These are phyloP conservation scores for Brenthis daphne DNA, from an alignment of 2,888 invertebrate genomes.

Conservation along the genomic window DNA sequence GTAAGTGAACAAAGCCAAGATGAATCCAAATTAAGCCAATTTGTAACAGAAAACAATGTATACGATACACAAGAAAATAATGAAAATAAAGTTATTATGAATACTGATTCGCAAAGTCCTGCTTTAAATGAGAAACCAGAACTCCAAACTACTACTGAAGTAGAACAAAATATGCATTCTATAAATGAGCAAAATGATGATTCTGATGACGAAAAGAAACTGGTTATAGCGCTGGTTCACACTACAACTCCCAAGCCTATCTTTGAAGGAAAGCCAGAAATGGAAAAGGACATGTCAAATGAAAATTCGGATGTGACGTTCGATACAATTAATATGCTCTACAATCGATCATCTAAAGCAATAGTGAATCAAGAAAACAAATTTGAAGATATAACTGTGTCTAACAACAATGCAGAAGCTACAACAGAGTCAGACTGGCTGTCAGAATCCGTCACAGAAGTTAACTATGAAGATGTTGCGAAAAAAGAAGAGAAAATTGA, in stretches of 20 bases:
- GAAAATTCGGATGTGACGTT: constrained; percentile 63
- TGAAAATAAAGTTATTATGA: constrained; percentile 10
- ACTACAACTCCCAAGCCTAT: constrained; percentile 31
- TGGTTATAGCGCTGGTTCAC: constrained; percentile 52
- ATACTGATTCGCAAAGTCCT: constrained; percentile 12
- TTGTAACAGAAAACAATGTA: background rate
- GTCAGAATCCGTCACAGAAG: constrained; percentile 63
- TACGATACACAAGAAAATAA: constrained; percentile 19
- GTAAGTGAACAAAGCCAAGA: constrained; percentile 21
- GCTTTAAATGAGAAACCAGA: constrained; percentile 27
- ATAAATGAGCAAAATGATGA: constrained; percentile 48
- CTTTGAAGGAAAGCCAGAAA: constrained; percentile 23
- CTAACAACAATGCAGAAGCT: constrained; percentile 23
- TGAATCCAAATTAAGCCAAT: constrained; percentile 13
- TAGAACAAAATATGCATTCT: constrained; percentile 48
- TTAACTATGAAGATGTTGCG: constrained; percentile 58
- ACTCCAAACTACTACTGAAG: constrained; percentile 41
- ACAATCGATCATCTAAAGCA: constrained; percentile 69
- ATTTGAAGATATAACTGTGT: constrained; percentile 40
- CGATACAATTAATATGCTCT: constrained; percentile 62
- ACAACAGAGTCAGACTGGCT: constrained; percentile 68
- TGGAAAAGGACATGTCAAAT: constrained; percentile 40
- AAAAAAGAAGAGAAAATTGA: constrained; percentile 56
- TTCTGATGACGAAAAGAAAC: constrained; percentile 48
- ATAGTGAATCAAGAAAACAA: constrained; percentile 47